phyloP scores from a whole-genome alignment of 2,113 vertebrate species.

The Stercorarius parasiticus region DNA sequence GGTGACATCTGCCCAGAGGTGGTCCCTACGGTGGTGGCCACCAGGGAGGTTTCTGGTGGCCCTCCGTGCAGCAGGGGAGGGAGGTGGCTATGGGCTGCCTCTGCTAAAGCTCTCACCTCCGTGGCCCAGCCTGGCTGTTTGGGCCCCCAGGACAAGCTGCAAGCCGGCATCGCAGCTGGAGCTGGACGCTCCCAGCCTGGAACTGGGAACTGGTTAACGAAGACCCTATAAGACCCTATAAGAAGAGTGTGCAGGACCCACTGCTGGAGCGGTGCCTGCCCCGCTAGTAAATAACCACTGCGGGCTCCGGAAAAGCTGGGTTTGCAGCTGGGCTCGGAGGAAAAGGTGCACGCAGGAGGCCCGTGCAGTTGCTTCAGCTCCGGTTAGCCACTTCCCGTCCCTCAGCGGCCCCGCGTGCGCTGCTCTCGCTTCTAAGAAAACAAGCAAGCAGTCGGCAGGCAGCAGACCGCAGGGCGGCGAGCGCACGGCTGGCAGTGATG shows the following conservation, averaged over 20 bases:
- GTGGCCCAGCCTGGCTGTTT: accelerated
- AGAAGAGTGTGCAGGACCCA: accelerated
- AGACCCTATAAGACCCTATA: accelerated
- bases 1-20: not conserved
- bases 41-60: not conserved
- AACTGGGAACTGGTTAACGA: accelerated
- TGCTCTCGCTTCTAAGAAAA: not conserved
- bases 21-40: not conserved
- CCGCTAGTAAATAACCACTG: accelerated
- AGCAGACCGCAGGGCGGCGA: not conserved
- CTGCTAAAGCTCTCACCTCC: not conserved
- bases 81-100: not conserved
- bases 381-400: not conserved
- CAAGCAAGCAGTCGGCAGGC: accelerated
- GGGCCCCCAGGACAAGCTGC: not conserved
- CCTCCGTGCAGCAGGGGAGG: not conserved
- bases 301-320: accelerated
- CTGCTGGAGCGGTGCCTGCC: accelerated
- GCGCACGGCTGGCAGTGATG: accelerated
- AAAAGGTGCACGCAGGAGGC: not conserved
- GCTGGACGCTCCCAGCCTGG: not conserved
- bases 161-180: not conserved
- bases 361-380: accelerated
- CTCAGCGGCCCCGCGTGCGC: accelerated
- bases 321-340: not conserved